phyloP scores from a whole-genome alignment of 2,113 vertebrate genomes.

The Paradoxurus hermaphroditus region DNA sequence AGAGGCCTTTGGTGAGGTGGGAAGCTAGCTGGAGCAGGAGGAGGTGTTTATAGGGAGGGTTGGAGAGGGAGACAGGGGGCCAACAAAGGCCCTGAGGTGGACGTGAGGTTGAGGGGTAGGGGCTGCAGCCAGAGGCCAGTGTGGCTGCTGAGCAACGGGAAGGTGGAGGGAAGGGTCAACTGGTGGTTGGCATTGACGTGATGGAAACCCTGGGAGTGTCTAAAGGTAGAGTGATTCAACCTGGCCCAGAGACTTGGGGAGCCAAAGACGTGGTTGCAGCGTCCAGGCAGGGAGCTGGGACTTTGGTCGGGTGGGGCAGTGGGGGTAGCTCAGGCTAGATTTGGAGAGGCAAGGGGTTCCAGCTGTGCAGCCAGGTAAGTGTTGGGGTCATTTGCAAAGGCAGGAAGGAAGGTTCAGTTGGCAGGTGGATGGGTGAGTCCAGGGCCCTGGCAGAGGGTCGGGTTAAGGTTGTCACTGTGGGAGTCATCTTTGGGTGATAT shows the following conservation, averaged over 20 bases:
- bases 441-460: background rate
- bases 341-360: background rate
- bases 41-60: background rate
- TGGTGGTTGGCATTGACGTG: background rate
- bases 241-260: background rate
- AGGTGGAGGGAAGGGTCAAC: background rate
- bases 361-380: background rate
- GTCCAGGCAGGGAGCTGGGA: background rate
- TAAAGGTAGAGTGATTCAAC: background rate
- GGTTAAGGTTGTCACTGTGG: too few relatives aligned
- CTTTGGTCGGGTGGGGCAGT: background rate
- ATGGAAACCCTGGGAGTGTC: background rate
- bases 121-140: too few relatives aligned
- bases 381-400: background rate
- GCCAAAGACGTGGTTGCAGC: accelerated
- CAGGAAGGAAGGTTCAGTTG: background rate
- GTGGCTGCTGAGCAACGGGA: background rate
- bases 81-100: background rate
- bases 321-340: background rate
- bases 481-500: background rate
- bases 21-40: background rate
- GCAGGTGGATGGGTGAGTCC: background rate
- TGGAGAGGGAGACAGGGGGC: background rate
- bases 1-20: too few relatives aligned
- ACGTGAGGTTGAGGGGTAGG: background rate